phyloP scores from a whole-genome alignment of 1,140 invertebrate species.

The Calephelis virginiensis region DNA sequence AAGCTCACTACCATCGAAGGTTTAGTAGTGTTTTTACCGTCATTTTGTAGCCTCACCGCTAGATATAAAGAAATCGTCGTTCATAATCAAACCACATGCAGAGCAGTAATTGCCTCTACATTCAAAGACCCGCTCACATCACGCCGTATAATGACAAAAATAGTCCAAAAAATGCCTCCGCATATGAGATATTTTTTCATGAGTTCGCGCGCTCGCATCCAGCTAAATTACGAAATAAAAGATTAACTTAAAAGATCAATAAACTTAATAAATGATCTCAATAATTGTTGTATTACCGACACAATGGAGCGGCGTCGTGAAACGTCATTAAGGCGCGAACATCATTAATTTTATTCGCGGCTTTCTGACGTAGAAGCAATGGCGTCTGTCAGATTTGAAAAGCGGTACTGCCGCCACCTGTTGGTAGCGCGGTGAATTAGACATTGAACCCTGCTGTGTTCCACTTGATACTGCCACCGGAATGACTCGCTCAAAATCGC shows the following conservation, averaged over 20 bases:
- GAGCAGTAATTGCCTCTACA: constrained; percentile 76
- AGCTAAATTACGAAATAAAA: constrained; percentile 79
- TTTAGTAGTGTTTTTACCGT: constrained; percentile 72
- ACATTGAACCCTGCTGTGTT: constrained; percentile 65
- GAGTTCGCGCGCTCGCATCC: constrained; percentile 71
- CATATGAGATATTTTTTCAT: constrained; percentile 76
- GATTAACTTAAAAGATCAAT: constrained; percentile 79
- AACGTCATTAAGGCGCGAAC: constrained; percentile 77
- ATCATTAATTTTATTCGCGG: constrained; percentile 78
- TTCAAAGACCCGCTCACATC: constrained; percentile 76
- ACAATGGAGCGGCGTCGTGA: constrained; percentile 77
- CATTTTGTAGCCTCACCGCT: constrained; percentile 61
- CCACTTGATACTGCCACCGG: constrained; percentile 71
- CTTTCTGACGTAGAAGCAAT: constrained; percentile 74
- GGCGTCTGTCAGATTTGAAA: constrained; percentile 77
- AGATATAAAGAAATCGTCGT: constrained; percentile 70
- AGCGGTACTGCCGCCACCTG: constrained; percentile 71
- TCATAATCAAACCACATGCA: constrained; percentile 78
- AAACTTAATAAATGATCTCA: constrained; percentile 79
- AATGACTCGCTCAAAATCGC: constrained; percentile 62
- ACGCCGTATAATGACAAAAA: constrained; percentile 78
- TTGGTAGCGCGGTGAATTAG: constrained; percentile 76
- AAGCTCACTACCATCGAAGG: constrained; percentile 66
- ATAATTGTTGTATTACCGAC: constrained; percentile 78
- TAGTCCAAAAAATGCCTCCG: constrained; percentile 75